Percentiles rank a stretch among this genome's conserved stretches.
Evolutionary conservation across 2,113 vertebrate genomes (phyloP).

Genomic region (Poicephalus gulielmi): DNA sequence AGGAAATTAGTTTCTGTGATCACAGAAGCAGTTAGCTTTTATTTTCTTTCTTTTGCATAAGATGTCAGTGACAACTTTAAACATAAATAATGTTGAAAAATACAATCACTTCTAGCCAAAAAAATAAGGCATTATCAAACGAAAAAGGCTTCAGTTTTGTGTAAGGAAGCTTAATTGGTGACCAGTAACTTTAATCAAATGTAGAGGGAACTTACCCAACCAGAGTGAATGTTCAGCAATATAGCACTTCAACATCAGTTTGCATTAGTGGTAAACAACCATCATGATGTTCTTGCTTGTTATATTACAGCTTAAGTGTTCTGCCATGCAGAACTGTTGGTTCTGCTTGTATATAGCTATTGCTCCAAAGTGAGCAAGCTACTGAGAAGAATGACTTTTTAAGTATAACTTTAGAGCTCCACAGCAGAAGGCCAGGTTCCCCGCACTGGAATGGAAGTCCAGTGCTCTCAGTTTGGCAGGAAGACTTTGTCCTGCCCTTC

Average conservation of each 20-base stretch:
- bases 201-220: not conserved
- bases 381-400: not conserved
- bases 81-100: not conserved
- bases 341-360: not conserved
- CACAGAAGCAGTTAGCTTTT: not conserved
- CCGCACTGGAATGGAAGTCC: fast-evolving
- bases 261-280: slow-evolving; percentile 16
- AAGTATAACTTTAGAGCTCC: not conserved
- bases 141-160: not conserved
- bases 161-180: not conserved
- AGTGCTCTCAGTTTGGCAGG: fast-evolving
- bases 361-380: not conserved
- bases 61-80: not conserved
- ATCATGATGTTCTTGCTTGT: not conserved
- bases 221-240: not conserved
- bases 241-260: not conserved
- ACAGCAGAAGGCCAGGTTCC: not conserved
- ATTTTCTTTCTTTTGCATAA: not conserved
- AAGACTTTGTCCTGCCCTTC: not conserved
- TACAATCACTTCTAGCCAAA: not conserved
- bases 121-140: not conserved
- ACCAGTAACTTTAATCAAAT: not conserved
- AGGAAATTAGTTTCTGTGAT: not conserved
- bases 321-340: slow-evolving; percentile 6
- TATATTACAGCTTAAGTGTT: slow-evolving; percentile 8